These are phyloP conservation scores for Nematolebias whitei DNA, from an alignment of 2,113 vertebrate species.

Conservation along the genomic window DNA sequence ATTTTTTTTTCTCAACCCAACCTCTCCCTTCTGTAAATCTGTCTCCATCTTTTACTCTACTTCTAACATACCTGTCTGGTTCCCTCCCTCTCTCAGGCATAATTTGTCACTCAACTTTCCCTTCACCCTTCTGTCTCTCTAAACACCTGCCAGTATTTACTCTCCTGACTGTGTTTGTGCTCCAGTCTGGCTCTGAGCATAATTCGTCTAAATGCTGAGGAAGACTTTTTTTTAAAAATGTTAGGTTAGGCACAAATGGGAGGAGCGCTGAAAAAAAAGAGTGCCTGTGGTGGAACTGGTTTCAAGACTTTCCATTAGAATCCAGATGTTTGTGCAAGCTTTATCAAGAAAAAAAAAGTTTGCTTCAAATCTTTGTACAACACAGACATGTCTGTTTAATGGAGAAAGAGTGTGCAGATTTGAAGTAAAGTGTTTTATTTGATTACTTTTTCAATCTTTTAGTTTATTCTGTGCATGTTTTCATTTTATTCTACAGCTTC, in stretches of 20 bases:
- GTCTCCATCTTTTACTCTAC: constrained; percentile 13
- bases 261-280: constrained; percentile 63
- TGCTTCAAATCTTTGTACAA: constrained; percentile 27
- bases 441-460: background rate
- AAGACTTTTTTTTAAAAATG: constrained; percentile 56
- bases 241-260: constrained; percentile 64
- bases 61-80: constrained; percentile 19
- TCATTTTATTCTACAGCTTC: constrained; percentile 39
- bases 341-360: constrained; percentile 66
- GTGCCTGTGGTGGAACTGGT: constrained; percentile 41
- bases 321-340: constrained; percentile 71
- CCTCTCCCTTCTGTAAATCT: background rate
- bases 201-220: constrained; percentile 54
- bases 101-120: constrained; percentile 37
- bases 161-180: constrained; percentile 61
- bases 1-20: constrained; percentile 35
- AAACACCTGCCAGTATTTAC: constrained; percentile 66
- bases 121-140: constrained; percentile 32
- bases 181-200: constrained; percentile 61
- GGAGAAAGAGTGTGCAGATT: background rate
- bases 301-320: constrained; percentile 64
- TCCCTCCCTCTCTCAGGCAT: constrained; percentile 22
- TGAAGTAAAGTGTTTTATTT: background rate
- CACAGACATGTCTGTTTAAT: constrained; percentile 1
- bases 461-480: background rate